A percentile compares a stretch with the other conserved stretches of the same genome.
phyloP scores from a whole-genome alignment of 53 echinoderm and acorn worm species.

The Holothuria scabra region DNA sequence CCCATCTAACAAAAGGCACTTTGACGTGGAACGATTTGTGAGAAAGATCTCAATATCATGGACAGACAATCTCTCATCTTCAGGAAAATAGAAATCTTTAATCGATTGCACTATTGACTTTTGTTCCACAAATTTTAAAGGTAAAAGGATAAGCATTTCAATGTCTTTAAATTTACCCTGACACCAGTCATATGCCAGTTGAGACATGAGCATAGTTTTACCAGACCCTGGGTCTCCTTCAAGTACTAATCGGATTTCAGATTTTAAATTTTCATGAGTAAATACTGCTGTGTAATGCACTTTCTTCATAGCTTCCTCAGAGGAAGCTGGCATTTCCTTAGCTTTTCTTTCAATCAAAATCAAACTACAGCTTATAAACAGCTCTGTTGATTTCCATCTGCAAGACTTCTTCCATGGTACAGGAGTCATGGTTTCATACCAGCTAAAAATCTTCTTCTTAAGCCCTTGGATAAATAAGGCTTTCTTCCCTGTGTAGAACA shows the following conservation, averaged over 20 bases:
- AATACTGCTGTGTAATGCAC: background rate
- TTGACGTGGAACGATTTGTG: background rate
- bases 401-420: slow-evolving; percentile 13
- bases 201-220: background rate
- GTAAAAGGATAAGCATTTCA: background rate
- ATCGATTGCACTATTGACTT: slow-evolving; percentile 16
- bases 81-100: background rate
- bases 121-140: slow-evolving; percentile 10
- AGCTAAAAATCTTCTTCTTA: slow-evolving; percentile 4
- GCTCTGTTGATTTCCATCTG: background rate
- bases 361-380: background rate
- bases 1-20: no score
- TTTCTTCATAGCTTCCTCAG: background rate
- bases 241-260: background rate
- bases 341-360: background rate
- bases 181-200: slow-evolving; percentile 25
- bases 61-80: background rate
- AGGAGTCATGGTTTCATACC: no score
- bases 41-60: background rate
- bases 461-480: background rate
- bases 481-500: background rate
- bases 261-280: background rate
- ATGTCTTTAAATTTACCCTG: background rate
- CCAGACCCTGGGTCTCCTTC: slow-evolving; percentile 11
- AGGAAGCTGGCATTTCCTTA: background rate